Conservation (phyloP, 2,113 vertebrate species). For the Cynoglossus semilaevis region DNA sequence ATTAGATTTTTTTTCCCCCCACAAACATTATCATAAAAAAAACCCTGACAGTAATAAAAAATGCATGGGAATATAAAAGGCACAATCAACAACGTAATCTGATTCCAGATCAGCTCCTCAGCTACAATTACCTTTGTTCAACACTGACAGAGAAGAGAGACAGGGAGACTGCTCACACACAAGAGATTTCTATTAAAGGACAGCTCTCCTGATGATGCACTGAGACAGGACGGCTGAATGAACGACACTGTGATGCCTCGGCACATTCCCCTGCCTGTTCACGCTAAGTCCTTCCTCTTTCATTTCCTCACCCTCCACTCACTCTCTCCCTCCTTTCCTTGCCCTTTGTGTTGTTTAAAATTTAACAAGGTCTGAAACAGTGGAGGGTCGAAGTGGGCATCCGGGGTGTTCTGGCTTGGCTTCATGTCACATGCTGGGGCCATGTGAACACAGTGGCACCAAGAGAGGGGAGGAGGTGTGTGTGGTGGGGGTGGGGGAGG, state of each 20-base stretch:
- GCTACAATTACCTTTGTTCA: conserved; percentile 36
- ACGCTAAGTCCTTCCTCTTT: conserved; percentile 52
- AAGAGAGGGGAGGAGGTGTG: conserved; percentile 24
- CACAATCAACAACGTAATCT: conserved; percentile 49
- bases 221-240: conserved; percentile 51
- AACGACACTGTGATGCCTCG: conserved; percentile 68
- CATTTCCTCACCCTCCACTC: conserved; percentile 24
- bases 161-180: conserved; percentile 19
- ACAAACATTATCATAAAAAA: too few species aligned
- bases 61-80: neutral
- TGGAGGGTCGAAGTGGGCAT: conserved; percentile 71
- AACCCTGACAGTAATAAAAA: too few species aligned
- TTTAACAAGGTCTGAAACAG: conserved; percentile 77
- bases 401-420: conserved; percentile 77
- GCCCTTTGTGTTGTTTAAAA: conserved; percentile 76
- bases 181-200: conserved; percentile 41
- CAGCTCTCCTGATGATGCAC: conserved; percentile 44
- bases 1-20: neutral
- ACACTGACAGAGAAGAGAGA: conserved; percentile 21
- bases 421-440: conserved; percentile 76
- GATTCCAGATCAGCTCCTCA: conserved; percentile 53
- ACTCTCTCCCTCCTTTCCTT: conserved; percentile 29
- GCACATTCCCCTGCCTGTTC: conserved; percentile 66
- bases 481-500: neutral
- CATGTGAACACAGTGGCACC: conserved; percentile 75